Conservation (phyloP, 2,797 vertebrate genomes). For the Merluccius polli region DNA sequence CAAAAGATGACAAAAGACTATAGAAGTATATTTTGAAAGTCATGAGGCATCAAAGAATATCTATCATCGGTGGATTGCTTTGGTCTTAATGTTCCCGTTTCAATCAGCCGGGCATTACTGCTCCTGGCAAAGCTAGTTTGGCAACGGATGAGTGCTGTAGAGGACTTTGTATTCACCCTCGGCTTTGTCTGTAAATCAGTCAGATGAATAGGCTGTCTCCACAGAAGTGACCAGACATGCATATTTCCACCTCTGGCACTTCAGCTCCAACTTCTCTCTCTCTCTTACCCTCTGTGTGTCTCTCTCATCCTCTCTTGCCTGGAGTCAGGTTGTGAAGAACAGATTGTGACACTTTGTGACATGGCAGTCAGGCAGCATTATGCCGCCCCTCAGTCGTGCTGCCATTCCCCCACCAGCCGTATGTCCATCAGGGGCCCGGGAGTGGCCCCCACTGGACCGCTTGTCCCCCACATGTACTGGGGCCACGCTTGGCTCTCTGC, state of each 20-base stretch:
- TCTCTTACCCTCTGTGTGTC: constrained; percentile 36
- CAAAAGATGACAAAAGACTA: neutral
- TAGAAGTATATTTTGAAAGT: neutral
- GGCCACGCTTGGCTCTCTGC: constrained; percentile 37
- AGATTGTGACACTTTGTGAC: constrained; percentile 93
- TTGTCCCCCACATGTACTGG: constrained; percentile 43
- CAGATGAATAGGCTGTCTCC: constrained; percentile 53
- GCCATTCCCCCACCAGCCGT: constrained; percentile 77
- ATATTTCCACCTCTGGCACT: constrained; percentile 54
- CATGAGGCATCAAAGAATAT: neutral
- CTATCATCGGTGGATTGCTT: neutral
- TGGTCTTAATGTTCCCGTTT: constrained; percentile 11
- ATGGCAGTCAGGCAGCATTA: constrained; percentile 88
- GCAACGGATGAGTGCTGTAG: constrained; percentile 10
- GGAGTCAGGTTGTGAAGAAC: constrained; percentile 79
- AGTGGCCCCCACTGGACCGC: constrained; percentile 56
- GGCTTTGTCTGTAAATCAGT: constrained; percentile 46
- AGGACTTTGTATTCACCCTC: constrained; percentile 34
- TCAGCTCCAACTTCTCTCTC: constrained; percentile 49
- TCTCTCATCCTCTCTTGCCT: constrained; percentile 33
- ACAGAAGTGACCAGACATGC: constrained; percentile 53
- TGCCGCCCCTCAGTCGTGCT: constrained; percentile 81
- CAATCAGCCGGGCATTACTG: constrained; percentile 24
- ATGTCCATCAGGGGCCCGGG: constrained; percentile 76
- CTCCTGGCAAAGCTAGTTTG: constrained; percentile 24